Conservation (phyloP, 2,113 vertebrate species). For the Daboia siamensis region DNA sequence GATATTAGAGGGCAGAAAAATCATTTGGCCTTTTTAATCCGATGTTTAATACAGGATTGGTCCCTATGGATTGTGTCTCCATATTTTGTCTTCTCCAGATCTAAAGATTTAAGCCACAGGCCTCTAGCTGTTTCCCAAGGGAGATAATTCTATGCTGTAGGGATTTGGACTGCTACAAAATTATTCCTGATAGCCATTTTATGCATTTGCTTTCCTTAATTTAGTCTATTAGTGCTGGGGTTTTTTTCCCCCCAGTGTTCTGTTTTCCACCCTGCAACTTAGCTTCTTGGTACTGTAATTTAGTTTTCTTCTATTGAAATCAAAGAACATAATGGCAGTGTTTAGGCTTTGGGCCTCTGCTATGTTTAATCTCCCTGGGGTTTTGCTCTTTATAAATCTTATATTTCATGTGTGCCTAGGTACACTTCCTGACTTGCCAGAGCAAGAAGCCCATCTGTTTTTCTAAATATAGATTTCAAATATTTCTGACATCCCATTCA, state of each 20-base stretch:
- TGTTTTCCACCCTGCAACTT: background rate
- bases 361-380: background rate
- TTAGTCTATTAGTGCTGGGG: background rate
- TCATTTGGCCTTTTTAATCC: background rate
- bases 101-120: slow-evolving; percentile 31
- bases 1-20: slow-evolving; percentile 18
- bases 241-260: background rate
- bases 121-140: slow-evolving; percentile 11
- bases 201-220: slow-evolving; percentile 13
- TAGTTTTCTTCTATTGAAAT: background rate
- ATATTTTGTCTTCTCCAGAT: slow-evolving; percentile 8
- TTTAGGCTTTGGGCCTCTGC: background rate
- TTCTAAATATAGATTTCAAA: slow-evolving; percentile 2
- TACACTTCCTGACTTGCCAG: background rate
- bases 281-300: background rate
- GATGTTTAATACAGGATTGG: background rate
- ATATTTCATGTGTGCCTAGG: background rate
- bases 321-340: background rate
- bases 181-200: background rate
- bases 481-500: background rate
- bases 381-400: background rate
- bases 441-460: slow-evolving; percentile 2
- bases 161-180: slow-evolving; percentile 19
- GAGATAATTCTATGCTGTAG: background rate
- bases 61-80: background rate